Percentiles rank a stretch among this genome's conserved stretches.
These are phyloP conservation scores for Drosophila pachea DNA, from an alignment of 1,140 invertebrate genomes.

Conservation along the genomic window DNA sequence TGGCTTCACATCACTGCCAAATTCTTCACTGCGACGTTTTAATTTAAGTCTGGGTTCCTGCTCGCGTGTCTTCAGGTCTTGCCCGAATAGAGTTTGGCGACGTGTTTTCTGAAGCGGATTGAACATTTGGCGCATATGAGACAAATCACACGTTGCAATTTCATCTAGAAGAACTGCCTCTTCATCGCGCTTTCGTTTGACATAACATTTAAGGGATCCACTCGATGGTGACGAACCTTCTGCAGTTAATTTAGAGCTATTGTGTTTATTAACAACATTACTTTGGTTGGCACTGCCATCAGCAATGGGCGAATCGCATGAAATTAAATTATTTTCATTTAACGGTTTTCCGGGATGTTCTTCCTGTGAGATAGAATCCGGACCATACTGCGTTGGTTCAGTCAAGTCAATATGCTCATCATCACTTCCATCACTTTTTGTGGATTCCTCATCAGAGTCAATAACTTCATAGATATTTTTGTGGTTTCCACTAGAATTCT, in stretches of 20 bases:
- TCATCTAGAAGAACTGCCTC: slow-evolving; percentile 45
- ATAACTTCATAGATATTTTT: slow-evolving; percentile 24
- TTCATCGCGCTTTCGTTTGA: slow-evolving; percentile 29
- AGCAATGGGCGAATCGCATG: too few relatives aligned
- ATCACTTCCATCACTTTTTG: not conserved
- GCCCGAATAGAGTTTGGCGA: slow-evolving; percentile 50
- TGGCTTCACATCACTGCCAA: slow-evolving; percentile 54
- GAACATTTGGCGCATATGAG: slow-evolving; percentile 57
- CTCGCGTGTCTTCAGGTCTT: slow-evolving; percentile 10
- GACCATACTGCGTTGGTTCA: not conserved
- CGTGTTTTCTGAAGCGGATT: slow-evolving; percentile 67
- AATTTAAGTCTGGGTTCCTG: slow-evolving; percentile 55
- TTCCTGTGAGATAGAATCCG: too few relatives aligned
- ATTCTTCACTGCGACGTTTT: slow-evolving; percentile 54
- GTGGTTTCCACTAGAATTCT: not conserved
- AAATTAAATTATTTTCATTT: too few relatives aligned
- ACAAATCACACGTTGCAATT: slow-evolving; percentile 46
- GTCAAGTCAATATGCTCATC: not conserved
- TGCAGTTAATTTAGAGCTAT: too few relatives aligned
- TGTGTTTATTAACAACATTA: too few relatives aligned
- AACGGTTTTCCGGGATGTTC: too few relatives aligned
- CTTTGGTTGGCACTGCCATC: too few relatives aligned
- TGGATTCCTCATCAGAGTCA: slow-evolving; percentile 21
- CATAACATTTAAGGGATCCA: slow-evolving; percentile 20
- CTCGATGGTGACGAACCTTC: not conserved